phyloP scores from a whole-genome alignment of 2,113 vertebrate species.

The Eptesicus fuscus region DNA sequence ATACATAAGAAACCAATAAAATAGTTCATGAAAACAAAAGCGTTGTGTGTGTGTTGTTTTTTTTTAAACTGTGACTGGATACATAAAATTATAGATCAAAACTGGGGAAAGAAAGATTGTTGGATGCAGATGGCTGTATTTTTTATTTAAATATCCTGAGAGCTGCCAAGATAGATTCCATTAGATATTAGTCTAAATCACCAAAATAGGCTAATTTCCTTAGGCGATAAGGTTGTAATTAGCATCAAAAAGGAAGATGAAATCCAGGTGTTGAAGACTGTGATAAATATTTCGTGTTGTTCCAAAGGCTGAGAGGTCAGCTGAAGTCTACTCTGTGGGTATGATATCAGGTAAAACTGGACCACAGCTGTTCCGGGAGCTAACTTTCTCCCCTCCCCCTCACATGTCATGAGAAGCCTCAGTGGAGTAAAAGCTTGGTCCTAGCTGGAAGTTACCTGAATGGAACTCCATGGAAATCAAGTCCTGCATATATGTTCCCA shows the following conservation, averaged over 20 bases:
- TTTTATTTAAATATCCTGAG: not conserved
- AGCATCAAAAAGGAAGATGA: not conserved
- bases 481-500: not conserved
- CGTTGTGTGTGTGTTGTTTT: not conserved
- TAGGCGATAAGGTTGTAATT: not conserved
- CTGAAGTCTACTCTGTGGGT: not conserved
- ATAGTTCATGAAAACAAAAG: constrained; percentile 57
- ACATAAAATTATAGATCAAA: constrained; percentile 39
- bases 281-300: not conserved
- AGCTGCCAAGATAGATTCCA: not conserved
- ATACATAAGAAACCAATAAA: constrained; percentile 58
- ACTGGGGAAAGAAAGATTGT: not conserved
- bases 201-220: constrained; percentile 22
- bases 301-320: not conserved
- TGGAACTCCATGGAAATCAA: not conserved
- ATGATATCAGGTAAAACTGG: not conserved
- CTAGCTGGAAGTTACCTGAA: not conserved
- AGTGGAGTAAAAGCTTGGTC: not conserved
- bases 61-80: not conserved
- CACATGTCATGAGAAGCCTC: not conserved
- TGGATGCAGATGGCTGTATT: not conserved
- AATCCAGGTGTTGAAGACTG: not conserved
- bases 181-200: not conserved
- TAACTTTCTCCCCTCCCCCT: not conserved
- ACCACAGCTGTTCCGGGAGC: not conserved